phyloP scores from a whole-genome alignment of 2,113 vertebrate genomes.

The Cichladusa arquata region DNA sequence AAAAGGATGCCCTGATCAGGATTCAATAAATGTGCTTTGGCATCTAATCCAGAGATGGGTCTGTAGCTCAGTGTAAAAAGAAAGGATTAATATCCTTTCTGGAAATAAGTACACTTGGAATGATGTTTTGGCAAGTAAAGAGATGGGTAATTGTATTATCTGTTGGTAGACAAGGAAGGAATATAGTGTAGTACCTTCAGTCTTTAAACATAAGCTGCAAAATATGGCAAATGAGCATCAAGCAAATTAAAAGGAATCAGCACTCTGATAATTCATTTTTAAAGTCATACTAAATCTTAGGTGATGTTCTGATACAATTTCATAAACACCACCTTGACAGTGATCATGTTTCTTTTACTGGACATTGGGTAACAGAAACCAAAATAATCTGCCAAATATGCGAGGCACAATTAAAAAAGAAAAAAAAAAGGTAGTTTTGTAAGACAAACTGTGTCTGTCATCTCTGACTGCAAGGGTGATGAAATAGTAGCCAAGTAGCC shows the following conservation, averaged over 20 bases:
- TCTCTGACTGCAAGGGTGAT: conserved; percentile 48
- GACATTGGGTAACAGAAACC: conserved; percentile 79
- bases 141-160: conserved; percentile 6
- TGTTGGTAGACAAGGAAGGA: background rate
- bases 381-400: conserved; percentile 62
- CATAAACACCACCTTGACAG: conserved; percentile 37
- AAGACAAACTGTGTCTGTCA: conserved; percentile 40
- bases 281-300: conserved; percentile 22
- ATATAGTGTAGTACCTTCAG: background rate
- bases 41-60: background rate
- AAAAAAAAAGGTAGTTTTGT: conserved; percentile 21
- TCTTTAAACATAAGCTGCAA: conserved; percentile 7
- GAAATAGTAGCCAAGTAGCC: conserved; percentile 40
- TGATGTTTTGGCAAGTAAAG: conserved; percentile 23
- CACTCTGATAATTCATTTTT: conserved; percentile 52
- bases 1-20: background rate
- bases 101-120: background rate
- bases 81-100: background rate
- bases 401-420: conserved; percentile 44
- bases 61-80: background rate
- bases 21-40: background rate
- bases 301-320: background rate
- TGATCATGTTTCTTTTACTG: conserved; percentile 67
- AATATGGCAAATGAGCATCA: conserved; percentile 29
- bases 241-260: conserved; percentile 66